phyloP scores from a whole-genome alignment of 2,888 invertebrate species.

The Rutpela maculata region DNA sequence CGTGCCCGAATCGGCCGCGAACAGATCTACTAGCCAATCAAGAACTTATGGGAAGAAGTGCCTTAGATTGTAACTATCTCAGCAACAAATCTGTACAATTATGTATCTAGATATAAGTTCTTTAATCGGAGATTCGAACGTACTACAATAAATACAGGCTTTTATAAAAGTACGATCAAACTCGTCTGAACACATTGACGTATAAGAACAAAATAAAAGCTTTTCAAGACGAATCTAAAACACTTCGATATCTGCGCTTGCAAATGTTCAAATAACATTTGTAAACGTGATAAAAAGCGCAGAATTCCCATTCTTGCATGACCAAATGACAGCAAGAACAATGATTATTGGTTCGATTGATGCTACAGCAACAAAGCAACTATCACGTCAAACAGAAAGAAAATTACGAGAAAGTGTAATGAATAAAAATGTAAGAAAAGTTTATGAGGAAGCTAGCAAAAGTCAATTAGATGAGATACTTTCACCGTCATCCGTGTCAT shows the following conservation, averaged over 20 bases:
- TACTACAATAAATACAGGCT: conserved; percentile 23
- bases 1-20: too few relatives aligned
- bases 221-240: conserved; percentile 12
- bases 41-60: too few relatives aligned
- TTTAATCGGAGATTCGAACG: too few relatives aligned
- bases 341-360: conserved; percentile 18
- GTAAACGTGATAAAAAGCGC: conserved; percentile 14
- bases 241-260: conserved; percentile 23
- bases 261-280: conserved; percentile 11
- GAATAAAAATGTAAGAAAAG: background rate
- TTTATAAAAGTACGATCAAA: conserved; percentile 5
- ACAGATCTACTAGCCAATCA: too few relatives aligned
- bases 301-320: conserved; percentile 7
- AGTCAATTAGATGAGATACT: conserved; percentile 3
- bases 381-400: background rate
- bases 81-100: too few relatives aligned
- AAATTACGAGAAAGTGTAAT: background rate
- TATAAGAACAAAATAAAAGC: conserved; percentile 18
- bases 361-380: conserved; percentile 11
- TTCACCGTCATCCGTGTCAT: background rate
- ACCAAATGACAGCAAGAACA: conserved; percentile 19
- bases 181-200: background rate
- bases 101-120: too few relatives aligned
- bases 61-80: too few relatives aligned
- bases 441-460: background rate